phyloP scores from a whole-genome alignment of 2,888 invertebrate species.

The Drepanosiphum platanoidis region DNA sequence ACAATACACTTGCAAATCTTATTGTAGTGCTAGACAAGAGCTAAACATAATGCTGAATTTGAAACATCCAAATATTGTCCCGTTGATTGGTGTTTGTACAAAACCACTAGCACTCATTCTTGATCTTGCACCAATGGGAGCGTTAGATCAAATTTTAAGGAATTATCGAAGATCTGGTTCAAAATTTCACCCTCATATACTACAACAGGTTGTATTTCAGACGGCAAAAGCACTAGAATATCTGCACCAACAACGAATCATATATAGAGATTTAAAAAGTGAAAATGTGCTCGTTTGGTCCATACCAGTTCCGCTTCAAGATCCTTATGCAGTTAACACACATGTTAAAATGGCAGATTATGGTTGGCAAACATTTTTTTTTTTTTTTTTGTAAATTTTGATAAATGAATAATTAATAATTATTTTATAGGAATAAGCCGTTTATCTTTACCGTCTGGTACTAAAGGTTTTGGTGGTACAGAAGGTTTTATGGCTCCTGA shows the following conservation, averaged over 20 bases:
- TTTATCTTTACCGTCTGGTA: conserved; percentile 86
- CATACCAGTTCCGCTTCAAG: conserved; percentile 83
- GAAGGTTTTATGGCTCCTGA: conserved; percentile 99
- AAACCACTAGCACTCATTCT: conserved; percentile 79
- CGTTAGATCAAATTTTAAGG: conserved; percentile 84
- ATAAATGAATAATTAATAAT: neutral
- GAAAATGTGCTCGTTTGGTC: conserved; percentile 99
- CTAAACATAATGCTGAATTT: conserved; percentile 85
- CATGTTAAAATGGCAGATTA: conserved; percentile 97
- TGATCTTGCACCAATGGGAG: conserved; percentile 91
- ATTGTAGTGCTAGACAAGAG: conserved; percentile 95
- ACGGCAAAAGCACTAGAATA: conserved; percentile 95
- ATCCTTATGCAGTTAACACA: conserved; percentile 75
- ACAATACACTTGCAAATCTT: conserved; percentile 93
- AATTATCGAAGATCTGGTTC: conserved; percentile 86
- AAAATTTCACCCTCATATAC: conserved; percentile 80
- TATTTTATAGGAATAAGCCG: conserved; percentile 79
- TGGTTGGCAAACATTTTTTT: conserved; percentile 69
- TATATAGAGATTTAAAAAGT: conserved; percentile 92
- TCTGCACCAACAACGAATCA: conserved; percentile 90
- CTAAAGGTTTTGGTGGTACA: conserved; percentile 98
- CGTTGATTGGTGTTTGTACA: conserved; percentile 76
- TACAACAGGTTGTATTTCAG: conserved; percentile 83
- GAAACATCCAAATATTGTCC: conserved; percentile 91
- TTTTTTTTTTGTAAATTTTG: conserved; percentile 33